Percentiles rank a stretch among this genome's conserved stretches.
Conservation (phyloP, 2,797 vertebrate genomes). For the Tragelaphus eurycerus region DNA sequence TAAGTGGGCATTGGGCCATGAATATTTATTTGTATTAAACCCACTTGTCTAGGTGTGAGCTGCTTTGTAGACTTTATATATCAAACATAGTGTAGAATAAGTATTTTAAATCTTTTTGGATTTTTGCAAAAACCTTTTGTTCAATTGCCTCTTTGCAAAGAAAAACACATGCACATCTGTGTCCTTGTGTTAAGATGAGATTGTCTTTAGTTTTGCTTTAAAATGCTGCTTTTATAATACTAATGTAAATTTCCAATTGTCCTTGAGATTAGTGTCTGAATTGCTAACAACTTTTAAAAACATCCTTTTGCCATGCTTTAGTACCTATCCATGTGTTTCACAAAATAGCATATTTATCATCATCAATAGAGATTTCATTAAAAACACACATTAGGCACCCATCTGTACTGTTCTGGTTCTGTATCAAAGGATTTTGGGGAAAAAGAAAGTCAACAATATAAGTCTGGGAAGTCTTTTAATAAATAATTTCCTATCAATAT, state of each 20-base stretch:
- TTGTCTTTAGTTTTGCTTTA: not conserved
- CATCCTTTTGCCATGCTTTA: not conserved
- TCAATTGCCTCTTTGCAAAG: not conserved
- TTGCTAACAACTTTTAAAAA: slow-evolving; percentile 17
- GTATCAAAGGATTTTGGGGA: not conserved
- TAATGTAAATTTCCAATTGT: not conserved
- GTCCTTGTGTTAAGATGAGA: not conserved
- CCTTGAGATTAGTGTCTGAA: not conserved
- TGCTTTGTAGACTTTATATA: not conserved
- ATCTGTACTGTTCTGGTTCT: not conserved
- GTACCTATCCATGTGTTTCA: not conserved
- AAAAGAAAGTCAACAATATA: not conserved
- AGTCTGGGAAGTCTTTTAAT: not conserved
- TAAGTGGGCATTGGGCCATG: not conserved
- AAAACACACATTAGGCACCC: not conserved
- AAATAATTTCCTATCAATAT: not conserved
- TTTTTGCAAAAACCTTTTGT: slow-evolving; percentile 10
- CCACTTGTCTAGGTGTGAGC: not conserved
- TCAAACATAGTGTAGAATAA: not conserved
- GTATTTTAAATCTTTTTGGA: not conserved
- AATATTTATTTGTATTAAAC: slow-evolving; percentile 13
- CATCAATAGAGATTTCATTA: slow-evolving; percentile 50
- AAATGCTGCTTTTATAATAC: not conserved
- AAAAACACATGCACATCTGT: not conserved
- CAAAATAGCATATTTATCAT: slow-evolving; percentile 32